Conservation (phyloP, 2,113 vertebrate species). For the Peromyscus leucopus region DNA sequence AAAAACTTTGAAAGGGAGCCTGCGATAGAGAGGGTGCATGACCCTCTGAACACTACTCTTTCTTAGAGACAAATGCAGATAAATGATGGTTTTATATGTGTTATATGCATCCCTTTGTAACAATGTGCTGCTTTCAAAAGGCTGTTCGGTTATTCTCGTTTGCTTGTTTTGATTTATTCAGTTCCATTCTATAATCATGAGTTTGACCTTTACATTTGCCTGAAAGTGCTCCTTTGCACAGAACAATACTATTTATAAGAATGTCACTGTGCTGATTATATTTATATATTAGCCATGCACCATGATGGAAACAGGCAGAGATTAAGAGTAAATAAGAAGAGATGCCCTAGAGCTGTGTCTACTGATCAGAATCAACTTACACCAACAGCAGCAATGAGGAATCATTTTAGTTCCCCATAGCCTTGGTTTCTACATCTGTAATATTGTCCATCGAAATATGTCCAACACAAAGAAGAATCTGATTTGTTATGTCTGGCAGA, state of each 20-base stretch:
- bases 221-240: not conserved
- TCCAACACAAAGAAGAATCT: not conserved
- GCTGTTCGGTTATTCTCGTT: not conserved
- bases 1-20: conserved; percentile 63
- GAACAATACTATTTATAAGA: conserved; percentile 35
- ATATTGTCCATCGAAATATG: not conserved
- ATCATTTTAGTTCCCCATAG: not conserved
- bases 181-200: conserved; percentile 55
- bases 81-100: not conserved
- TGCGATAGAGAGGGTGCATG: conserved; percentile 53
- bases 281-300: not conserved
- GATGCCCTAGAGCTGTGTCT: not conserved
- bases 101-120: not conserved
- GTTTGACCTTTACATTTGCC: conserved; percentile 34
- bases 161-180: conserved; percentile 56
- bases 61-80: conserved; percentile 54
- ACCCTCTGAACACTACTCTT: conserved; percentile 14
- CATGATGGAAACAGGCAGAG: not conserved
- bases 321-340: not conserved
- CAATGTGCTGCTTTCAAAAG: not conserved
- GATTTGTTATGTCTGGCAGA: not conserved
- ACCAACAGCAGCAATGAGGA: not conserved
- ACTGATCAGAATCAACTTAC: not conserved
- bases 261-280: conserved; percentile 2
- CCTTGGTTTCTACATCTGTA: not conserved